These are phyloP conservation scores for Sisyra nigra DNA, from an alignment of 2,888 invertebrate species.

Conservation along the genomic window DNA sequence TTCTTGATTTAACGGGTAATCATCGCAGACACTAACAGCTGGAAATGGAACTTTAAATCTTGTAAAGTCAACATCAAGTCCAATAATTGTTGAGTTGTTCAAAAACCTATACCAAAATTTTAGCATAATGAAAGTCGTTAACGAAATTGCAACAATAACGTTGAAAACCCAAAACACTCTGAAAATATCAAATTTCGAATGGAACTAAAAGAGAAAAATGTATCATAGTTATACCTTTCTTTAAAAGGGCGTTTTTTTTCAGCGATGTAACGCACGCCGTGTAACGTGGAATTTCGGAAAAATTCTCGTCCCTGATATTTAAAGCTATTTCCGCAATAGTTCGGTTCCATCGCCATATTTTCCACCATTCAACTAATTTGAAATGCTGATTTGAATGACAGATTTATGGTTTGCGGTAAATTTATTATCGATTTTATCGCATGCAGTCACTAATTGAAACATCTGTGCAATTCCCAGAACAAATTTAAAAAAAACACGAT, in stretches of 20 bases:
- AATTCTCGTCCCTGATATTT: constrained; percentile 56
- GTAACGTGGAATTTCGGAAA: constrained; percentile 59
- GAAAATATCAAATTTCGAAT: constrained; percentile 14
- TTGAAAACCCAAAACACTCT: constrained; percentile 75
- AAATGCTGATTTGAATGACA: too few species aligned
- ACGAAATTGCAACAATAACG: constrained; percentile 37
- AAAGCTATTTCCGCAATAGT: constrained; percentile 40
- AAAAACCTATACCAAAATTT: constrained; percentile 72
- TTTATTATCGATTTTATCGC: too few species aligned
- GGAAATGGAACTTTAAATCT: constrained; percentile 67
- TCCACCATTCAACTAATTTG: too few species aligned
- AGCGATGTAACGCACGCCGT: constrained; percentile 65
- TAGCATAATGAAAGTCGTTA: constrained; percentile 57
- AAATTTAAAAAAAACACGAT: too few species aligned
- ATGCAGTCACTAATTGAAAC: too few species aligned
- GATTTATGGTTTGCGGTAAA: too few species aligned
- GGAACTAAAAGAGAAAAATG: not conserved
- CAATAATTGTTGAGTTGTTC: constrained; percentile 69
- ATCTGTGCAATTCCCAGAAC: too few species aligned
- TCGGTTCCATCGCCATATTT: not conserved
- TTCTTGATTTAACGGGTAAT: constrained; percentile 16
- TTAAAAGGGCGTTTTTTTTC: constrained; percentile 56
- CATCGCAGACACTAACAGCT: constrained; percentile 49
- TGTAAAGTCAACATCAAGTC: constrained; percentile 65
- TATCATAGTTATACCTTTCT: constrained; percentile 41